Conservation (phyloP, 1,140 invertebrate species). For the Zaprionus davidi region DNA sequence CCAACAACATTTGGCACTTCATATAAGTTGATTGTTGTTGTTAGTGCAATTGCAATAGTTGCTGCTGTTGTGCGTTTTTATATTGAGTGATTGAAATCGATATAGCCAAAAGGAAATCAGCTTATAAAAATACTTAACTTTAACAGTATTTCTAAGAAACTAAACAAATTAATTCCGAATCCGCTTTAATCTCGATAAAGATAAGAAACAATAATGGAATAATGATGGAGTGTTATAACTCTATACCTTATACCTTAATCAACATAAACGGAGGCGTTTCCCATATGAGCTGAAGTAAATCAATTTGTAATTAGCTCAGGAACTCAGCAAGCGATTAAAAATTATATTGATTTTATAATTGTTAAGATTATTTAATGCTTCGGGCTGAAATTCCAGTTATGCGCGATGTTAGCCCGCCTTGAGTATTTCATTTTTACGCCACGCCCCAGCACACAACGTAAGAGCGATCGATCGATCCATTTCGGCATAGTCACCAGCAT, state of each 20-base stretch:
- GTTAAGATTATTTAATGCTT: slow-evolving; percentile 9
- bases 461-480: slow-evolving; percentile 30
- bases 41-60: background rate
- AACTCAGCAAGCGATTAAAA: slow-evolving; percentile 4
- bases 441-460: slow-evolving; percentile 33
- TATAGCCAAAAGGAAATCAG: background rate
- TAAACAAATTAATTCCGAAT: background rate
- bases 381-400: slow-evolving; percentile 6
- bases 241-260: background rate
- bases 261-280: background rate
- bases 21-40: slow-evolving; percentile 33
- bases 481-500: slow-evolving; percentile 29
- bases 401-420: background rate
- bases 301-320: slow-evolving; percentile 2
- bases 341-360: slow-evolving; percentile 13
- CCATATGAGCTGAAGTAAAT: background rate
- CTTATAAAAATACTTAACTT: background rate
- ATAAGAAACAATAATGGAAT: background rate
- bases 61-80: background rate
- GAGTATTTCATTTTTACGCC: slow-evolving; percentile 23
- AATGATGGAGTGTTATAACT: slow-evolving; percentile 4
- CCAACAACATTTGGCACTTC: slow-evolving; percentile 70
- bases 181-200: background rate
- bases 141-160: background rate
- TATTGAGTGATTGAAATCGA: slow-evolving; percentile 2